Conservation (phyloP, 2,888 invertebrate genomes). For the Phorcus lineatus region DNA sequence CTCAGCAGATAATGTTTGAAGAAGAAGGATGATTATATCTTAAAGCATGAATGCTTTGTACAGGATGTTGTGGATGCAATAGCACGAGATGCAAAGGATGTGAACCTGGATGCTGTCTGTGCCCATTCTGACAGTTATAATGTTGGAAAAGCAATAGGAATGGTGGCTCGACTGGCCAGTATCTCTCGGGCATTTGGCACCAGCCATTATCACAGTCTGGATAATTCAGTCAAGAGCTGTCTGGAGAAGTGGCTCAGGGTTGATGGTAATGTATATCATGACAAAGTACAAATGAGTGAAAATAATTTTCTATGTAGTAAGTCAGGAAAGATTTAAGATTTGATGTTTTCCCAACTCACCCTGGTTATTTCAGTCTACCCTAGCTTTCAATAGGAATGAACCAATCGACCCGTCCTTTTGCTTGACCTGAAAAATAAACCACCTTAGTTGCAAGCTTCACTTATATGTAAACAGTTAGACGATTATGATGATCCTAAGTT, state of each 20-base stretch:
- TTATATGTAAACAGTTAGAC: no score
- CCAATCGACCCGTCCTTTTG: no score
- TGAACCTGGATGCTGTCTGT: slow-evolving; percentile 52
- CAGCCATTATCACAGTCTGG: slow-evolving; percentile 51
- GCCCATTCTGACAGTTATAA: slow-evolving; percentile 57
- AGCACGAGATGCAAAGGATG: slow-evolving; percentile 51
- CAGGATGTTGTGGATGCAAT: slow-evolving; percentile 59
- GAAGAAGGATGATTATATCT: no score
- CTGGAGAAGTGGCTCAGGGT: slow-evolving; percentile 64
- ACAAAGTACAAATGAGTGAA: neutral
- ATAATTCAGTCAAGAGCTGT: slow-evolving; percentile 49
- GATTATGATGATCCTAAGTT: no score
- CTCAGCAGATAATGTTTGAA: no score
- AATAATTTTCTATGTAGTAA: no score
- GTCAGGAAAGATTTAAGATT: no score
- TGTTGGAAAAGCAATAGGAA: slow-evolving; percentile 58
- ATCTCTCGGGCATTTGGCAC: slow-evolving; percentile 60
- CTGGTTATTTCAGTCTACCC: no score
- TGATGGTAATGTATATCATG: slow-evolving; percentile 43
- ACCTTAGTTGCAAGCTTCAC: no score
- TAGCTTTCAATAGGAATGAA: no score
- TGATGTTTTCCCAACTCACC: no score
- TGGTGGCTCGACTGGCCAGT: slow-evolving; percentile 60
- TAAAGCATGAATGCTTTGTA: neutral
- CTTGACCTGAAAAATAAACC: no score